Percentiles rank a stretch among this genome's conserved stretches.
phyloP scores from a whole-genome alignment of 2,888 invertebrate genomes.

The Plagiodera versicolora region DNA sequence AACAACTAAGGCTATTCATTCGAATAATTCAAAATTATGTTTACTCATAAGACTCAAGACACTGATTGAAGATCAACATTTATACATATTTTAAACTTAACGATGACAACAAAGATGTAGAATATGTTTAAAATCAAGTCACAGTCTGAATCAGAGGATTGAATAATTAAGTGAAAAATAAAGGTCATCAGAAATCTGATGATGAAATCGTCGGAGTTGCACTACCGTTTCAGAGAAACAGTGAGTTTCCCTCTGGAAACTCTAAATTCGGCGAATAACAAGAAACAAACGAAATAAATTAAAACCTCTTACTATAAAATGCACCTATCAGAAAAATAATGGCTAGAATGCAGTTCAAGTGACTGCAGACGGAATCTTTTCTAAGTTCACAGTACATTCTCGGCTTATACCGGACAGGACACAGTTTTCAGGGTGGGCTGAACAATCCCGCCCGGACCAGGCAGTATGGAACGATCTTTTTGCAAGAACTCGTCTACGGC shows the following conservation, averaged over 20 bases:
- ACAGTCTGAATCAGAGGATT: too few relatives aligned
- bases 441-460: slow-evolving; percentile 91
- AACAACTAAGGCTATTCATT: slow-evolving; percentile 6
- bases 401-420: slow-evolving; percentile 46
- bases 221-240: background rate
- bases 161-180: too few relatives aligned
- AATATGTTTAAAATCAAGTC: too few relatives aligned
- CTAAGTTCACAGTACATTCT: too few relatives aligned
- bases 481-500: slow-evolving; percentile 87
- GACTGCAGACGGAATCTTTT: too few relatives aligned
- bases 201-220: too few relatives aligned
- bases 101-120: slow-evolving; percentile 3
- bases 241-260: background rate
- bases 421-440: slow-evolving; percentile 46
- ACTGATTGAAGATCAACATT: slow-evolving; percentile 1
- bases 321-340: background rate
- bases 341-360: background rate
- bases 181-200: too few relatives aligned
- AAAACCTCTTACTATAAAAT: background rate
- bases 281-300: background rate
- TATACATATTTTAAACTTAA: slow-evolving; percentile 15
- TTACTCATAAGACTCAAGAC: slow-evolving; percentile 2
- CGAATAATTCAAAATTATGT: background rate
- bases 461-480: slow-evolving; percentile 76
- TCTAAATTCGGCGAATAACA: background rate